Conservation (phyloP, 53 echinoderm and acorn worm species). For the Patiria pectinifera region DNA sequence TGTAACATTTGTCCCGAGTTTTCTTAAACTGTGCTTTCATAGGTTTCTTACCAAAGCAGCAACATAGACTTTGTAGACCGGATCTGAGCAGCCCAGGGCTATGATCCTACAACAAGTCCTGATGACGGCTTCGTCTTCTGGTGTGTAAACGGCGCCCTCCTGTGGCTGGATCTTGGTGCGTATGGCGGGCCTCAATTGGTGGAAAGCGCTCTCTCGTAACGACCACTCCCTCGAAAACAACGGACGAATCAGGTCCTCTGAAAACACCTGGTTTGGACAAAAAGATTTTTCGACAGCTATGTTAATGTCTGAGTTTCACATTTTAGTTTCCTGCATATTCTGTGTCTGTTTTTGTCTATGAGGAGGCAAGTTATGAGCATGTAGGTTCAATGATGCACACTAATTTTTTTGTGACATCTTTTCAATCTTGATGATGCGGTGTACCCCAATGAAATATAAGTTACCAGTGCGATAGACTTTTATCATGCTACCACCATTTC, state of each 20-base stretch:
- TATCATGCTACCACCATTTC: no score
- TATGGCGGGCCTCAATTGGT: conserved; percentile 71
- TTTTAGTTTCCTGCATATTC: no score
- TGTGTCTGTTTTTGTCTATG: no score
- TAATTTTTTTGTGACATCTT: no score
- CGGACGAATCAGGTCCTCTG: conserved; percentile 65
- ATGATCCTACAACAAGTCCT: conserved; percentile 74
- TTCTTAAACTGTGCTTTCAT: background rate
- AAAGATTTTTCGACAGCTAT: no score
- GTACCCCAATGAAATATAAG: no score
- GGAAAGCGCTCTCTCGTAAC: conserved; percentile 75
- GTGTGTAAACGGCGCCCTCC: conserved; percentile 32
- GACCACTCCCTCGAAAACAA: conserved; percentile 87
- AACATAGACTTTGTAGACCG: conserved; percentile 90
- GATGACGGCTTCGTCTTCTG: conserved; percentile 51
- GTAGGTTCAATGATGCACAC: no score
- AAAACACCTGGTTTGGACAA: conserved; percentile 62
- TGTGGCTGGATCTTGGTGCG: conserved; percentile 55
- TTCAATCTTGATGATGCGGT: no score
- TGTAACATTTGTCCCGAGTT: no score
- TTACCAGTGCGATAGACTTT: no score
- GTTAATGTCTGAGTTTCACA: no score
- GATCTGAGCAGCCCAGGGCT: conserved; percentile 78
- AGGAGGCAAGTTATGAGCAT: no score
- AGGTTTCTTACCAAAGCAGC: conserved; percentile 77